These are phyloP conservation scores for Colistium nudipinnis DNA, from an alignment of 2,113 vertebrate species.

Conservation along the genomic window DNA sequence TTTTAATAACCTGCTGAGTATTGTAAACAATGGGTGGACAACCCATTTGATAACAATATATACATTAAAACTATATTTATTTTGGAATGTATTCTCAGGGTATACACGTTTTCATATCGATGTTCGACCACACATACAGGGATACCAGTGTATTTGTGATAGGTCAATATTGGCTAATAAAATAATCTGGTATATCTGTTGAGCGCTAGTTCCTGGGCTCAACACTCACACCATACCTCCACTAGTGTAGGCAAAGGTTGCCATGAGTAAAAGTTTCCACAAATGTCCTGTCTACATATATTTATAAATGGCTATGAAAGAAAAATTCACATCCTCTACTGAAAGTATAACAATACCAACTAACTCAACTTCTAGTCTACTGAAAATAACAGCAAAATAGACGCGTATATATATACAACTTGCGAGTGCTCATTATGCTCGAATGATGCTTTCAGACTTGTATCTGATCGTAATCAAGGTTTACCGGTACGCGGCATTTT, in stretches of 20 bases:
- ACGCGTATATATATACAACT: neutral
- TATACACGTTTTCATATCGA: neutral
- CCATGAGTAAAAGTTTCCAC: no score
- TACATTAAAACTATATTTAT: neutral
- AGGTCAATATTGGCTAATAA: neutral
- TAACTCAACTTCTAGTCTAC: neutral
- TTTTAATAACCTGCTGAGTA: no score
- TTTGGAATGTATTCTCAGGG: neutral
- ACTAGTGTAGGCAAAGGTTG: neutral
- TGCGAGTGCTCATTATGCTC: neutral
- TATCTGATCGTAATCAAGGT: neutral
- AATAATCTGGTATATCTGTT: neutral
- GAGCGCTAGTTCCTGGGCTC: neutral
- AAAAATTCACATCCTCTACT: neutral
- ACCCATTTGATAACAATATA: neutral
- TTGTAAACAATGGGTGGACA: neutral
- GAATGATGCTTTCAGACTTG: neutral
- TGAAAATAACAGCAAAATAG: neutral
- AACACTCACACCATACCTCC: neutral
- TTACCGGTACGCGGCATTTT: no score
- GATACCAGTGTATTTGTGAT: neutral
- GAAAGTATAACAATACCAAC: neutral
- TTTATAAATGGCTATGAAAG: no score
- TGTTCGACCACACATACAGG: neutral
- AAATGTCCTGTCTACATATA: no score